Conservation (phyloP, 2,113 vertebrate genomes). For the Cinclus cinclus region DNA sequence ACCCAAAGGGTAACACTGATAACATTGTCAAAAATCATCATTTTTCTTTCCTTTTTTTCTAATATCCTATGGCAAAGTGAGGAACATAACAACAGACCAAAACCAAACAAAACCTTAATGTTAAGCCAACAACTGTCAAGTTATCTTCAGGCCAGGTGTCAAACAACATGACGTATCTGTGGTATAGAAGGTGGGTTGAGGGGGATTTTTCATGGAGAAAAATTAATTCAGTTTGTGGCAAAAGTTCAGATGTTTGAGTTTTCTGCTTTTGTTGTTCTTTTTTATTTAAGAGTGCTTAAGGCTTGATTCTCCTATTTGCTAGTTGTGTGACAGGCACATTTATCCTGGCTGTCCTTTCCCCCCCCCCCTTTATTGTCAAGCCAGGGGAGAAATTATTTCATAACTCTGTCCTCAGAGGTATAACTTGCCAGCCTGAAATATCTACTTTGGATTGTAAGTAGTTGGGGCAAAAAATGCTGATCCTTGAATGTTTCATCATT, state of each 20-base stretch:
- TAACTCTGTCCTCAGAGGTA: conserved; percentile 53
- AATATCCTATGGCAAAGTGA: not conserved
- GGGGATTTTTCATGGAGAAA: not conserved
- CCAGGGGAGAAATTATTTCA: conserved; percentile 63
- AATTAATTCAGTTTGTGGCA: conserved; percentile 17
- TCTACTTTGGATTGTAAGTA: conserved; percentile 40
- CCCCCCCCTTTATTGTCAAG: conserved; percentile 43
- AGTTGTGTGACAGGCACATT: conserved; percentile 42
- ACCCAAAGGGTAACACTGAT: not conserved
- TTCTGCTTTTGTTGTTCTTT: not conserved
- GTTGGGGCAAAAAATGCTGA: conserved; percentile 45
- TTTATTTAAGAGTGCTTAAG: conserved; percentile 48
- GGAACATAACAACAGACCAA: not conserved
- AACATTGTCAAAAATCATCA: not conserved
- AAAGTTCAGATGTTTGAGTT: not conserved
- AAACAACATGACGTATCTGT: not conserved
- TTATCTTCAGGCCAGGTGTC: conserved; percentile 17
- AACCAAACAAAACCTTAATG: not conserved
- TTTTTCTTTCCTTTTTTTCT: not conserved
- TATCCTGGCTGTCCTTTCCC: conserved; percentile 48
- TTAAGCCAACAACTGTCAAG: not conserved
- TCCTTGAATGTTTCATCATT: conserved; percentile 42
- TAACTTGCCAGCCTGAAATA: conserved; percentile 53
- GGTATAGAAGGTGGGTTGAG: not conserved
- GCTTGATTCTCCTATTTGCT: conserved; percentile 27